Conservation (phyloP, 1,140 invertebrate genomes). For the Heliconius hermathena region DNA sequence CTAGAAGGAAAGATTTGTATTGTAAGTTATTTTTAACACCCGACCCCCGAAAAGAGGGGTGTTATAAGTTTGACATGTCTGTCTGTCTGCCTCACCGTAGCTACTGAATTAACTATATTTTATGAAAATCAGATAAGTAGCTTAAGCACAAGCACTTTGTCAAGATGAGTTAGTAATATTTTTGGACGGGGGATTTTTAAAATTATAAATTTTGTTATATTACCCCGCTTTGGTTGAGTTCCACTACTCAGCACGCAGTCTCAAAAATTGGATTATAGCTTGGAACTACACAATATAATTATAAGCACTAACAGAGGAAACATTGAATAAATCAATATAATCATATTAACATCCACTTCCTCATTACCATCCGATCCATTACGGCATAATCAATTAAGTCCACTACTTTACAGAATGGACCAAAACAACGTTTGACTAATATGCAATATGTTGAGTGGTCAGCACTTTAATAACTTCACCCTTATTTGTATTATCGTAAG, state of each 20-base stretch:
- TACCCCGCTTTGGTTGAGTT: not conserved
- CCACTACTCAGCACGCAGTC: not conserved
- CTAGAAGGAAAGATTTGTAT: too few species aligned
- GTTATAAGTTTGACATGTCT: too few species aligned
- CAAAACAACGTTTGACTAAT: conserved; percentile 43
- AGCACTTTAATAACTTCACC: conserved; percentile 26
- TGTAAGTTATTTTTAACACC: too few species aligned
- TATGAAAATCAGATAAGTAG: too few species aligned
- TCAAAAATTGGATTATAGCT: too few species aligned
- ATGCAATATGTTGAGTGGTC: conserved; percentile 45
- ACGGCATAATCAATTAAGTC: conserved; percentile 35
- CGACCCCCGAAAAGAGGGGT: too few species aligned
- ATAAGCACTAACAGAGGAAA: not conserved
- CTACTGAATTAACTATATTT: too few species aligned
- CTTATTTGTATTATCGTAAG: conserved; percentile 24
- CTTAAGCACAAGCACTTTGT: too few species aligned
- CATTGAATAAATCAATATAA: conserved; percentile 13
- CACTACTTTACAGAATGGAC: conserved; percentile 29
- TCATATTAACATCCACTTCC: conserved; percentile 29
- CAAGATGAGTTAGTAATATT: too few species aligned
- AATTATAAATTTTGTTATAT: too few species aligned
- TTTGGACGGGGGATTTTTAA: too few species aligned
- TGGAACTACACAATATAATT: not conserved
- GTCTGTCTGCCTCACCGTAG: too few species aligned
- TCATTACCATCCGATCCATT: conserved; percentile 36